Percentiles rank a stretch among this genome's conserved stretches.
Conservation (phyloP, 2,888 invertebrate species). For the Harpalus rufipes region DNA sequence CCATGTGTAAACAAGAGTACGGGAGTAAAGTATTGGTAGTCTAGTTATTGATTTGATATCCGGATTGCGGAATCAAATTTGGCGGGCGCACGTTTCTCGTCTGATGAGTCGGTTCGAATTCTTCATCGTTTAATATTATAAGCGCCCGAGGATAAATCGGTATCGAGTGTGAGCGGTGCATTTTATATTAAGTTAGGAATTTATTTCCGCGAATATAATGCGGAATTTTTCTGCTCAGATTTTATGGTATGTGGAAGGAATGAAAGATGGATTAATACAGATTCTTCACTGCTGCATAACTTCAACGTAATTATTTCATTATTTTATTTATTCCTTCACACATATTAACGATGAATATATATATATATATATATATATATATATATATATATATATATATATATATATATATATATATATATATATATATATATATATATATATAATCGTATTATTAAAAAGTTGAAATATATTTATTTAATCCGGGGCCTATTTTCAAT, state of each 20-base stretch:
- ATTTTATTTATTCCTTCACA: neutral
- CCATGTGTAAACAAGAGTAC: conserved; percentile 20
- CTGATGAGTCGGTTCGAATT: conserved; percentile 62
- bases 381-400: no score
- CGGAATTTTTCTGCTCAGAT: conserved; percentile 57
- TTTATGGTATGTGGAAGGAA: conserved; percentile 59
- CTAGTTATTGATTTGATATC: conserved; percentile 60
- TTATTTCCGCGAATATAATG: conserved; percentile 61
- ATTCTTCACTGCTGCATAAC: conserved; percentile 21
- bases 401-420: no score
- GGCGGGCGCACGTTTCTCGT: conserved; percentile 43
- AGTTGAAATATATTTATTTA: no score
- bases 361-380: no score
- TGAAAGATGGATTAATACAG: conserved; percentile 54
- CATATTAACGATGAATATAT: neutral
- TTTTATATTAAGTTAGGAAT: conserved; percentile 63
- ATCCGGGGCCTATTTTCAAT: no score
- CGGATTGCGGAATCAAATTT: conserved; percentile 61
- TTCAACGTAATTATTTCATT: neutral
- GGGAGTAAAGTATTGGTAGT: neutral
- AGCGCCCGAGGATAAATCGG: conserved; percentile 45
- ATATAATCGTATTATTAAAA: no score
- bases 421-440: no score
- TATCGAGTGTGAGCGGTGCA: conserved; percentile 57
- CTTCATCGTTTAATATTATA: conserved; percentile 64